Base-by-base conservation (phyloP, 2,888 invertebrate species). In the Andricus quercusramuli region DNA sequence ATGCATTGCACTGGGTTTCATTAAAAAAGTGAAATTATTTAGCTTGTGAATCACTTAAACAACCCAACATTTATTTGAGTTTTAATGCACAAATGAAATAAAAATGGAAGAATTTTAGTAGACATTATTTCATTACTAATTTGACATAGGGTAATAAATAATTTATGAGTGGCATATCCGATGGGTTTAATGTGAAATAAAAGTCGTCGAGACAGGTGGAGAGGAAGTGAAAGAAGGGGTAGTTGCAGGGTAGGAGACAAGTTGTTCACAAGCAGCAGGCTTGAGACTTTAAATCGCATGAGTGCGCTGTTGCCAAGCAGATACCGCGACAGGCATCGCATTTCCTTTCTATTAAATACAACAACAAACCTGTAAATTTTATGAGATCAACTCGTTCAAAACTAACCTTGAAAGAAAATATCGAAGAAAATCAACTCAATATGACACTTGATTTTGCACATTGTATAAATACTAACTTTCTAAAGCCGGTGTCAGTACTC, bases 301-400 rank as follows among this genome's bases (percentile, higher is more conserved):
- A 74, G 83, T 74, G 86, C 90, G 88, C 89, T 91, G 91, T 91
- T 91, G 91, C 91, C 90, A 90, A 91, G 91, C 91, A 91, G 91
- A 91, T 90, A 90, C 88, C 86, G 84, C 87, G 32, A 13, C n/a
- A 56, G 56, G 8, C 32, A 22, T 37, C 56, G 51, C 56, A 74
- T 74, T 56, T 74, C 56, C 37, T 56, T 56, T 74, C 29, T 32
- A 74, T 74, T 47, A 74, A n/a, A 74, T 51, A 9, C 8, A 70
- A 47, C 47, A 44, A 15, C 15, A 44, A 15, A 47, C 47, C 6
- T 13, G 2, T 17, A 64, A 29, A 29, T 17, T 29, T 13, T 29
- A 64, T 29, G 5, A 29, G 17, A 64, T n/a, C n/a, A n/a, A n/a
- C n/a, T n/a, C n/a, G n/a, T 64, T 29, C 25, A 29, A n/a, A 11